These are phyloP conservation scores for Plectrocnemia conspersa DNA, from an alignment of 1,140 invertebrate genomes.

Conservation along the genomic window DNA sequence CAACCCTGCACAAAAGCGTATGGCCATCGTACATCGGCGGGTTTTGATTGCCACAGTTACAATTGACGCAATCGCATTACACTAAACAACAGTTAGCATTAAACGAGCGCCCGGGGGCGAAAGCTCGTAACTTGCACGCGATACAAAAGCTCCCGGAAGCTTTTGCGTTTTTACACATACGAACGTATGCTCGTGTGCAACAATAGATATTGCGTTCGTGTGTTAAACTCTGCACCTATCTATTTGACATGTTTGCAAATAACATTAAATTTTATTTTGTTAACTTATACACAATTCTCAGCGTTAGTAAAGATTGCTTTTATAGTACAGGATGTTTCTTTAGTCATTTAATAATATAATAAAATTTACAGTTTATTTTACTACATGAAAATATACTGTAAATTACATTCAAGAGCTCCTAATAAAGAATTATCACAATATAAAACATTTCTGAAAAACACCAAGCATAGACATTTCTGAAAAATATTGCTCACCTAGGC, in stretches of 20 bases:
- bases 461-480: no score
- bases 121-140: conserved; percentile 30
- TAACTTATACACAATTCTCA: background rate
- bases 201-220: background rate
- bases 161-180: conserved; percentile 10
- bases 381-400: no score
- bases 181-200: background rate
- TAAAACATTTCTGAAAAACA: no score
- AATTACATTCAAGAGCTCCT: no score
- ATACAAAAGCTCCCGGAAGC: conserved; percentile 19
- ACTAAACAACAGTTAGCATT: conserved; percentile 32
- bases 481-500: no score
- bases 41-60: conserved; percentile 34
- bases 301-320: background rate
- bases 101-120: conserved; percentile 23
- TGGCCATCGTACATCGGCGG: conserved; percentile 17
- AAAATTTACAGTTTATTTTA: no score
- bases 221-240: background rate
- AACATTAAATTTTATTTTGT: background rate
- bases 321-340: background rate
- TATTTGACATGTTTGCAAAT: no score
- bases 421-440: no score
- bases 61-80: conserved; percentile 36
- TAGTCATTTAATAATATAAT: background rate
- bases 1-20: no score